Conservation (phyloP, 2,113 vertebrate species). For the Bubo scandiacus region DNA sequence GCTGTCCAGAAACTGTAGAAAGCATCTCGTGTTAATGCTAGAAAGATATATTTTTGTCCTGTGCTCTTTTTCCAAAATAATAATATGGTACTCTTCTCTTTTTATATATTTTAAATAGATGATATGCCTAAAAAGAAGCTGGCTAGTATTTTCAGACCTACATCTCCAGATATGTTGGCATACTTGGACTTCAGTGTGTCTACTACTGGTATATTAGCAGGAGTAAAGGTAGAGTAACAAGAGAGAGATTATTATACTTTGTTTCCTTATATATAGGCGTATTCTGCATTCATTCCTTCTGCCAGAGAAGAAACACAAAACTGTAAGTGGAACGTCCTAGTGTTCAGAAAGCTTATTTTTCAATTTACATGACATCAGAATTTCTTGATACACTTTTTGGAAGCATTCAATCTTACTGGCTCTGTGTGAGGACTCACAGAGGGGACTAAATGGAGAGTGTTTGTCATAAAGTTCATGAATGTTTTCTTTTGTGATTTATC, state of each 20-base stretch:
- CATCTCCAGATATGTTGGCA: conserved; percentile 88
- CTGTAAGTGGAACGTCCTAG: not conserved
- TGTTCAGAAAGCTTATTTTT: not conserved
- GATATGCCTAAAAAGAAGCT: conserved; percentile 93
- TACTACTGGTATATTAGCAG: conserved; percentile 94
- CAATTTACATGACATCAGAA: not conserved
- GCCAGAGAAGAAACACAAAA: not conserved
- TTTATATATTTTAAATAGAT: conserved; percentile 71
- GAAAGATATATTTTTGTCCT: not conserved
- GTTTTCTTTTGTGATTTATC: not conserved
- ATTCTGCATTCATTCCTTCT: not conserved
- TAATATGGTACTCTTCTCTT: not conserved
- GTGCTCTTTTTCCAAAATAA: not conserved
- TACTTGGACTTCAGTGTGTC: conserved; percentile 98
- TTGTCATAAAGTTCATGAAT: not conserved
- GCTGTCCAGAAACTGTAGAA: not conserved
- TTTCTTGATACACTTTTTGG: not conserved
- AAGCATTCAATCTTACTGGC: not conserved
- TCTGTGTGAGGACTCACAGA: not conserved
- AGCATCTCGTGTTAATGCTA: not conserved
- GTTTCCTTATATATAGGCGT: not conserved
- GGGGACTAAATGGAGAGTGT: not conserved
- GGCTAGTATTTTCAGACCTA: conserved; percentile 85
- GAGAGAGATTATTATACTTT: not conserved
- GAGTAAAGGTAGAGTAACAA: conserved; percentile 87